Evolutionary conservation across 2,888 invertebrate genomes (phyloP), one percentile per base, ranked within the genome.

Genomic region (Patella depressa): DNA sequence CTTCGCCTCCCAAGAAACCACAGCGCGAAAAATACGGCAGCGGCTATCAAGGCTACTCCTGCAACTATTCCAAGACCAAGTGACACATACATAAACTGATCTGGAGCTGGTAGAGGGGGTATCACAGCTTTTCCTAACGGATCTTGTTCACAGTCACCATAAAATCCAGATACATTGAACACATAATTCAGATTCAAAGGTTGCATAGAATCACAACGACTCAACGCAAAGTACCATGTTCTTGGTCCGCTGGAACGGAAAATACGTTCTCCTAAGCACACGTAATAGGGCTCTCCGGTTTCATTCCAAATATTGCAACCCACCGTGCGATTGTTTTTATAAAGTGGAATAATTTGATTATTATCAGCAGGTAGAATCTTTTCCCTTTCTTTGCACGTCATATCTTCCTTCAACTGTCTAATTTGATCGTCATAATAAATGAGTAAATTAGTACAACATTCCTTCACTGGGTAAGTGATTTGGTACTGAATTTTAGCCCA

Each of bases 351-450:
- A 45, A 88, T 80, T 79, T 89, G 89, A 73, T 88, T 87, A 79
- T 88, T 88, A 75, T 84, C 80, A 14, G 80, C 78, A 9, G 88
- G 88, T 17, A 89, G 82, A 24, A 88, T 80, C 9, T 75, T 76
- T 76, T 85, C 82, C 17, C 89, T 78, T 80, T 89, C 85, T 57
- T 82, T 74, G 78, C 89, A 89, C 0, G 85, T 83, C 87, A 88
- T 88, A 24, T 82, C 82, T 19, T 84, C 82, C 9, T 82, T 84
- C 9, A 89, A 73, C 53, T 84, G 78, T 2, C 84, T 77, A 57
- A 88, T 85, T 78, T 89, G 89, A 74, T 87, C 89, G 65, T 89
- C 89, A 79, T 89, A 89, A 74, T 89, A 89, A 12, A 89, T 88
- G 19, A 89, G 80, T 74, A 89, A 77, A 72, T 85, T 87, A 5